These are phyloP conservation scores for Ophraella communa DNA, from an alignment of 2,888 invertebrate genomes.

Conservation along the genomic window DNA sequence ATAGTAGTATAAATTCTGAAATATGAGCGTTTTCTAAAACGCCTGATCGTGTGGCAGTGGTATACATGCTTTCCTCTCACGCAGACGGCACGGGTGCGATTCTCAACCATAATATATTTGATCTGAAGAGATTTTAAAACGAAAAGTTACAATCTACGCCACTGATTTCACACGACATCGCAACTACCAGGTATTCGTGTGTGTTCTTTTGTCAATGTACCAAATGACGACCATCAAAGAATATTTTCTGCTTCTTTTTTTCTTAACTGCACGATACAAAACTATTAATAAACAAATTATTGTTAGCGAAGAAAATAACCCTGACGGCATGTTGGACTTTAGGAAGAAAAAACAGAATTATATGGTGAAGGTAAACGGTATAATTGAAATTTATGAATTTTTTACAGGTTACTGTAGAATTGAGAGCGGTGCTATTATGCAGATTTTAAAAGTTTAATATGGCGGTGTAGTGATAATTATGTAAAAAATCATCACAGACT, in stretches of 20 bases:
- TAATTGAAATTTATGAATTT: slow-evolving; percentile 4
- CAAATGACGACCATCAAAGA: slow-evolving; percentile 26
- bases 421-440: neutral
- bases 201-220: slow-evolving; percentile 26
- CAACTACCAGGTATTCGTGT: slow-evolving; percentile 3
- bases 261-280: slow-evolving; percentile 7
- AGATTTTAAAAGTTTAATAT: neutral
- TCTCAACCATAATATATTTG: too few relatives aligned
- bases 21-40: too few relatives aligned
- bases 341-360: neutral
- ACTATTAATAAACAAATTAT: slow-evolving; percentile 31
- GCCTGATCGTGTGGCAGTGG: too few relatives aligned
- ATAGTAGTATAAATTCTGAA: too few relatives aligned
- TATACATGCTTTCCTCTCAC: too few relatives aligned
- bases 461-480: neutral
- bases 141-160: too few relatives aligned
- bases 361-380: neutral
- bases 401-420: neutral
- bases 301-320: slow-evolving; percentile 31
- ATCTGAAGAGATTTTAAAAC: too few relatives aligned
- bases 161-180: slow-evolving; percentile 14
- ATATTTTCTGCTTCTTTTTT: slow-evolving; percentile 18
- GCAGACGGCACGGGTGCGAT: too few relatives aligned
- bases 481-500: too few relatives aligned
- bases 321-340: neutral